phyloP scores from a whole-genome alignment of 1,140 invertebrate species.

The Acromyrmex charruanus region DNA sequence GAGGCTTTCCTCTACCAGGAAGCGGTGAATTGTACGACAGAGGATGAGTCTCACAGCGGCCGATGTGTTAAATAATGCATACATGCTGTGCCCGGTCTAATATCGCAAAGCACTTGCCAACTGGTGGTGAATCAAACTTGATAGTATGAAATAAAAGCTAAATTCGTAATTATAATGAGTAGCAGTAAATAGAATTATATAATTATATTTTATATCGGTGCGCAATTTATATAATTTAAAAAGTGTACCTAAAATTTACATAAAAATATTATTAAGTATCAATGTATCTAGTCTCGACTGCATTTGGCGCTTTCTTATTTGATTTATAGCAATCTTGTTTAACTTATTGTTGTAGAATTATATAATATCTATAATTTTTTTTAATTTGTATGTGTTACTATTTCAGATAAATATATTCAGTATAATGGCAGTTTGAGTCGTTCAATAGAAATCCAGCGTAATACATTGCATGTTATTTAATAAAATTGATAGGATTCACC shows the following conservation, averaged over 20 bases:
- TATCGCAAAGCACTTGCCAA: slow-evolving; percentile 78
- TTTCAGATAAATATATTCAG: background rate
- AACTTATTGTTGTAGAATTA: background rate
- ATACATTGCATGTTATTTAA: slow-evolving; percentile 48
- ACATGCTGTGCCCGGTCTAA: slow-evolving; percentile 76
- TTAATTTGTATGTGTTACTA: background rate
- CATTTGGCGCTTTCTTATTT: too few relatives aligned
- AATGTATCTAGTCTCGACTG: too few relatives aligned
- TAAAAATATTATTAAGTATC: too few relatives aligned
- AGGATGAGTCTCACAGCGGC: slow-evolving; percentile 63
- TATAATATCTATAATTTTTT: background rate
- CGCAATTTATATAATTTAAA: too few relatives aligned
- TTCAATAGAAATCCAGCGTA: slow-evolving; percentile 11
- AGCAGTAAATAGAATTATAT: background rate
- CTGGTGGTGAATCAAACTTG: slow-evolving; percentile 73
- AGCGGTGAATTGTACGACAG: slow-evolving; percentile 42
- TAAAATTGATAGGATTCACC: slow-evolving; percentile 6
- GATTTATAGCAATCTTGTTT: too few relatives aligned
- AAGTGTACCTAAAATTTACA: too few relatives aligned
- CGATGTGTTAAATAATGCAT: slow-evolving; percentile 81
- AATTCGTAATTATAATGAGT: slow-evolving; percentile 40
- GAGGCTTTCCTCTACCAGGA: background rate
- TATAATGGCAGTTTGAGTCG: background rate
- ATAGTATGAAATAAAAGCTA: slow-evolving; percentile 79
- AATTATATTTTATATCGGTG: too few relatives aligned